phyloP scores from a whole-genome alignment of 2,888 invertebrate genomes.

The Stenodema calcarata region DNA sequence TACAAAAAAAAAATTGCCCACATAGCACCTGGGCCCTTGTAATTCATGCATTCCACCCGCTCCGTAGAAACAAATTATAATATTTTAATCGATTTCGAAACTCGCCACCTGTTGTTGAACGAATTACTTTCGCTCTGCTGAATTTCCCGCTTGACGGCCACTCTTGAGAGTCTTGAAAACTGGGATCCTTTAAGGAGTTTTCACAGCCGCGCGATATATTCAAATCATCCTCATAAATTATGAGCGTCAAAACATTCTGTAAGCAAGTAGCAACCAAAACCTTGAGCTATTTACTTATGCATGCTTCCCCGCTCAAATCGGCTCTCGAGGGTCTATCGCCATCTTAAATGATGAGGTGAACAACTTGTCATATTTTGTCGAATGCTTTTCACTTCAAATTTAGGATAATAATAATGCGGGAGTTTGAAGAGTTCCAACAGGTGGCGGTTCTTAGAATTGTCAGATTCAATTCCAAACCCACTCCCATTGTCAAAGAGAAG shows the following conservation, averaged over 20 bases:
- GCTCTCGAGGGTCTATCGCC: no score
- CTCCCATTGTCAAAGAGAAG: no score
- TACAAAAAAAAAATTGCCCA: no score
- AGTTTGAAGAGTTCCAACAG: no score
- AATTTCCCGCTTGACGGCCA: not conserved
- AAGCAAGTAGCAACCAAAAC: not conserved
- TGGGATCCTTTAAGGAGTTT: not conserved
- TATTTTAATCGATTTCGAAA: not conserved
- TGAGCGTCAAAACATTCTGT: not conserved
- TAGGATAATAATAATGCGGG: no score
- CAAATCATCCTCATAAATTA: not conserved
- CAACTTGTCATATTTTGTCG: no score
- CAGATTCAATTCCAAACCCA: no score
- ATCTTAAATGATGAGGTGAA: no score
- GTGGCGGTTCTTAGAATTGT: no score
- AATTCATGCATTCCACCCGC: not conserved
- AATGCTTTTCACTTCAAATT: no score
- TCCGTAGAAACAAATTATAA: not conserved
- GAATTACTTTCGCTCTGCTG: not conserved
- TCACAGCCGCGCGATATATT: not conserved
- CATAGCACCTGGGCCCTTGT: not conserved
- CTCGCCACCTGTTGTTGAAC: not conserved
- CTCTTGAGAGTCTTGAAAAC: not conserved
- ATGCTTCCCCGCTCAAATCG: no score
- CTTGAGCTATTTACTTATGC: no score